Evolutionary conservation across 2,797 vertebrate species (phyloP).

Genomic region (Setipinna tenuifilis): DNA sequence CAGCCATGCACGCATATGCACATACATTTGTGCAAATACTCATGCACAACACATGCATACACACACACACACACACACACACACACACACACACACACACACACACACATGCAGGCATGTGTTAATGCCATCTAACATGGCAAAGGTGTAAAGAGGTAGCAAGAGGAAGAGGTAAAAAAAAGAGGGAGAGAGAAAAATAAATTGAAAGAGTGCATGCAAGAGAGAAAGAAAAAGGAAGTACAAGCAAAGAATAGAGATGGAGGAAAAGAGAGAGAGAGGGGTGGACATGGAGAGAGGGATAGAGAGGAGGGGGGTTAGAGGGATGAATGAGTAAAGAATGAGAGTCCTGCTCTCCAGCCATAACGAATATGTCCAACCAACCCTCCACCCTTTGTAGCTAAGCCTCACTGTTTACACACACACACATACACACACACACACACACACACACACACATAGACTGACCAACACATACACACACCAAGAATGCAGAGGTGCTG

Average conservation of each 20-base stretch:
- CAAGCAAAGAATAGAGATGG: too few relatives aligned
- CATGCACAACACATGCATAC: not conserved
- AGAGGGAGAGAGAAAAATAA: not conserved
- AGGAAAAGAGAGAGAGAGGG: not conserved
- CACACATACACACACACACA: too few relatives aligned
- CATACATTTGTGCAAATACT: too few relatives aligned
- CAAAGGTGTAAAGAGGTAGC: not conserved
- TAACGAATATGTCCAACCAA: conserved; percentile 60
- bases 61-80: not conserved
- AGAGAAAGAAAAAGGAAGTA: not conserved
- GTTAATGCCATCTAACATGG: too few relatives aligned
- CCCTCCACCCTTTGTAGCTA: conserved; percentile 28
- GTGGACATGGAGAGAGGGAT: conserved; percentile 28
- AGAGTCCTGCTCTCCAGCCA: conserved; percentile 70
- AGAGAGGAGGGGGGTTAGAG: conserved; percentile 63
- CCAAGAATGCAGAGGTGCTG: too few relatives aligned
- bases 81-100: conserved; percentile 7
- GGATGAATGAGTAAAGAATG: conserved; percentile 77
- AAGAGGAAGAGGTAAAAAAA: not conserved
- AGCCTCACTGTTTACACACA: conserved; percentile 64
- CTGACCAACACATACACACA: conserved; percentile 44
- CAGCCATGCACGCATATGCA: too few relatives aligned
- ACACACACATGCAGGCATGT: too few relatives aligned
- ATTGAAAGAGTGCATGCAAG: not conserved
- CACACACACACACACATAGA: too few relatives aligned